These are phyloP conservation scores for Styela clava DNA, from an alignment of 23 tunicate genomes.

Conservation along the genomic window DNA sequence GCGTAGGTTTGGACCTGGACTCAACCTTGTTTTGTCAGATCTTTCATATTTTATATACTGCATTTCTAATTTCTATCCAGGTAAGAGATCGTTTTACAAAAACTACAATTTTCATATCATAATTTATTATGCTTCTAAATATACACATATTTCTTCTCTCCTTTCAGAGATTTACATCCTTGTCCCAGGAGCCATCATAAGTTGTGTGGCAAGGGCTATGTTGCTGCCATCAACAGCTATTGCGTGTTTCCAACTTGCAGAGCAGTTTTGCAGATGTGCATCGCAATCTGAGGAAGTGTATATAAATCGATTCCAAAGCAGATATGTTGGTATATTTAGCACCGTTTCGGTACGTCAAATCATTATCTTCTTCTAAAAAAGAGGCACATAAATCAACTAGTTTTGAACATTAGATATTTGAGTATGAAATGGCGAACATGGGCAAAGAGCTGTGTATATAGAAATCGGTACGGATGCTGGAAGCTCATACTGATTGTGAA, in stretches of 20 bases:
- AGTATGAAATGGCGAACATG: no score
- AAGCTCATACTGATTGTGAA: no score
- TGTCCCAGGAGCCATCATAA: constrained; percentile 2
- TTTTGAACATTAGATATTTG: neutral
- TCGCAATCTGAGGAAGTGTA: neutral
- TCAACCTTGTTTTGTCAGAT: constrained; percentile 1
- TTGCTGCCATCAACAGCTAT: constrained; percentile 10
- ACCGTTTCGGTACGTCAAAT: constrained; percentile 19
- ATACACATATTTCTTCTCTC: neutral
- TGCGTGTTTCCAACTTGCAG: neutral
- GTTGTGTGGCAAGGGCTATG: constrained; percentile 4
- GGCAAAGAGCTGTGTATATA: no score
- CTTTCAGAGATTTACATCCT: constrained; percentile 13
- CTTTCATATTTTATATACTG: neutral
- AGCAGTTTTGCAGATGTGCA: neutral
- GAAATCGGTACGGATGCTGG: no score
- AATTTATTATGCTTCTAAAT: neutral
- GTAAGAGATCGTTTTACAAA: neutral
- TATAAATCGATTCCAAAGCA: neutral
- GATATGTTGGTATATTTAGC: neutral
- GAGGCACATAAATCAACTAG: no score
- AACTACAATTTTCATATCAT: neutral
- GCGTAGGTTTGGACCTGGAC: neutral
- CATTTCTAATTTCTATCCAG: constrained; percentile 10
- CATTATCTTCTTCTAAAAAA: no score